phyloP scores from a whole-genome alignment of 2,888 invertebrate genomes.

The Calameuta filiformis region DNA sequence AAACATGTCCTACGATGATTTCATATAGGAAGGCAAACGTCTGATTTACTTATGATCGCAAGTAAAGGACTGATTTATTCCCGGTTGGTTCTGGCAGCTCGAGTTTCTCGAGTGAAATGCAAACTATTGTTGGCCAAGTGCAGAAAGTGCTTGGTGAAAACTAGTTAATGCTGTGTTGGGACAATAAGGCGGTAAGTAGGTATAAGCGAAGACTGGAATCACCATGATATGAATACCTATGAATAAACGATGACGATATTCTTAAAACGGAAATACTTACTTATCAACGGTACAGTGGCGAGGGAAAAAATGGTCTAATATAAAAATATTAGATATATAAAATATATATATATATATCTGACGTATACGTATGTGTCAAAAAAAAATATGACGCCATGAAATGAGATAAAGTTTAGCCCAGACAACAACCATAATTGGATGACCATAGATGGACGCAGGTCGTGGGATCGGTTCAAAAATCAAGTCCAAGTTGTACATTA shows the following conservation, averaged over 20 bases:
- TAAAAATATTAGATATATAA: no score
- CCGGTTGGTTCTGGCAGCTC: slow-evolving; percentile 6
- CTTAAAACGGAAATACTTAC: neutral
- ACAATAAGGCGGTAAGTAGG: neutral
- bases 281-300: neutral
- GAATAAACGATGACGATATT: neutral
- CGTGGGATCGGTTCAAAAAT: no score
- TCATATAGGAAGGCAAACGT: neutral
- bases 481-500: no score
- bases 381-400: no score
- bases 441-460: no score
- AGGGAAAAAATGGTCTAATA: no score
- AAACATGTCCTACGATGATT: neutral
- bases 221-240: neutral
- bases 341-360: no score
- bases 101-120: slow-evolving; percentile 58
- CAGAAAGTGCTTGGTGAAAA: slow-evolving; percentile 53
- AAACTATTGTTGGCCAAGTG: slow-evolving; percentile 47
- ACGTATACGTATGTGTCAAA: no score
- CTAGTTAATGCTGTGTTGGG: slow-evolving; percentile 23
- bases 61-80: neutral
- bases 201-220: neutral
- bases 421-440: no score
- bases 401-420: no score
- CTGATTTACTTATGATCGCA: neutral